Evolutionary conservation across 2,113 vertebrate species (phyloP), one percentile per base, ranked within the genome.

Genomic region (Galeopterus variegatus): DNA sequence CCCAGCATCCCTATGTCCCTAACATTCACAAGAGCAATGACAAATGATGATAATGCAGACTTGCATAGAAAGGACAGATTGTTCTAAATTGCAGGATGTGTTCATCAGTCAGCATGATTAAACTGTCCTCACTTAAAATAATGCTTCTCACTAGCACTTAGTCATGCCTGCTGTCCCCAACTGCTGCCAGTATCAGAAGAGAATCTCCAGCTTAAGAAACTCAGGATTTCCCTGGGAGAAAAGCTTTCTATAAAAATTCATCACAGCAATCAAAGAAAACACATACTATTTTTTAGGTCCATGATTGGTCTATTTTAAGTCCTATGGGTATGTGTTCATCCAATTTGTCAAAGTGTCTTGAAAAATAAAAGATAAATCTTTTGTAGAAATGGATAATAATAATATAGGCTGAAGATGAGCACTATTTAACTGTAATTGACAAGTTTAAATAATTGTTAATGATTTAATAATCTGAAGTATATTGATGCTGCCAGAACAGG

Each of bases 51-150:
- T 73, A 91, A 95, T 26, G 28, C n/a, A 65, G 62, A 75, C 80
- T 94, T 97, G 41, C 75, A 45, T 3, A 87, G 90, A 93, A 93
- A 93, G 65, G 73, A 94, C 77, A 93, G 94, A 95, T 84, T 90
- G 88, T 93, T 93, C 82, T 92, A 64, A 94, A 73, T 77, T 62
- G 19, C 87, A 94, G 69, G 58, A 83, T 85, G 52, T 0, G 0
- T 70, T 79, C 92, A 67, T 87, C 83, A 96, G 82, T 64, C 85
- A 69, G 91, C 41, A 85, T 70, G 86, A 97, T 84, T 92, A 96
- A 96, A 96, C 86, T 87, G 62, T 79, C 91, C 92, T 75, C 50
- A 83, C 67, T 96, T 93, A 80, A 79, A 96, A 95, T 91, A 76
- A 96, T 80, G 64, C 28, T 89, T 96, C 67, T 95, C 24, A 36